Conservation (phyloP, 2,797 vertebrate genomes). For the Vireo griseus region DNA sequence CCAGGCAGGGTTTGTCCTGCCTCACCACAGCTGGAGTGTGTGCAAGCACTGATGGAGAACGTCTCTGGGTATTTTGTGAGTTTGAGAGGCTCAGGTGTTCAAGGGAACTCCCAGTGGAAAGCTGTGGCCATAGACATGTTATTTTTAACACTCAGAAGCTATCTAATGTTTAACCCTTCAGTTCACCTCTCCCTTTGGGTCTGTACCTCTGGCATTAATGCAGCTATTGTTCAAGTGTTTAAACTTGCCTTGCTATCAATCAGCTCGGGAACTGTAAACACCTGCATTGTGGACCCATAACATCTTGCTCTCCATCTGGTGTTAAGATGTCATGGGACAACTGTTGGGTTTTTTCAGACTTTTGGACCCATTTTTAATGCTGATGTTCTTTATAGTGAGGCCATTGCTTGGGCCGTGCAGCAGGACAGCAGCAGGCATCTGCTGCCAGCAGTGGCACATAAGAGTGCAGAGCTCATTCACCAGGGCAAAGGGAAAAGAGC, state of each 20-base stretch:
- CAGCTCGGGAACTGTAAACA: not conserved
- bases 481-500: not conserved
- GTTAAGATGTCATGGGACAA: not conserved
- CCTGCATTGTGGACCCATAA: not conserved
- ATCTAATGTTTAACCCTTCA: not conserved
- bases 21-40: not conserved
- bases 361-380: not conserved
- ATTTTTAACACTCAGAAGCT: not conserved
- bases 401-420: not conserved
- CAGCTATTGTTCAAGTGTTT: not conserved
- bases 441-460: not conserved
- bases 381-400: not conserved
- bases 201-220: not conserved
- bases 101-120: not conserved
- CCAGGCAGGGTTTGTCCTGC: not conserved
- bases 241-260: not conserved
- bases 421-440: rapidly evolving
- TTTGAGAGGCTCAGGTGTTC: not conserved
- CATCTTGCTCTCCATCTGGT: rapidly evolving
- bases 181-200: not conserved
- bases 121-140: not conserved
- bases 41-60: not conserved
- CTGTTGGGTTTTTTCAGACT: not conserved
- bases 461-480: rapidly evolving
- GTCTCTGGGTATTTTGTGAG: not conserved